Evolutionary conservation across 2,888 invertebrate species (phyloP).

Genomic region (Panopea generosa): DNA sequence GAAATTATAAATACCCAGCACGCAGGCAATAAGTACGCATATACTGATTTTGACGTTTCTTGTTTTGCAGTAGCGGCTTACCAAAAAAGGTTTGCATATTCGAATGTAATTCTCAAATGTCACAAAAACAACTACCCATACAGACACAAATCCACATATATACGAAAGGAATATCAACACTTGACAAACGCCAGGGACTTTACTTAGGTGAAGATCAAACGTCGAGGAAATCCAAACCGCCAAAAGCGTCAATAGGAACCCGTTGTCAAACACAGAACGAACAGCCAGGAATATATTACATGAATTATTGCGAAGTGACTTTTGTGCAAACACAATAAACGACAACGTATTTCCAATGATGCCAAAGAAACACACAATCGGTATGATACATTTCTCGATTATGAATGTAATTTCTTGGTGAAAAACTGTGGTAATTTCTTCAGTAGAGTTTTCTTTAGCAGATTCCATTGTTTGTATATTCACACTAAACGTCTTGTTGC

Average conservation of each 20-base stretch:
- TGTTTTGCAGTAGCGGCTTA: conserved; percentile 65
- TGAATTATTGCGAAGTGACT: conserved; percentile 90
- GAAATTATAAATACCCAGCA: conserved; percentile 67
- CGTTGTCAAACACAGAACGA: conserved; percentile 91
- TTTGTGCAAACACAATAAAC: conserved; percentile 90
- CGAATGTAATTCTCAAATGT: conserved; percentile 94
- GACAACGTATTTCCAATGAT: conserved; percentile 91
- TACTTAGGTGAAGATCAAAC: conserved; percentile 28
- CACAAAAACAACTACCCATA: conserved; percentile 91
- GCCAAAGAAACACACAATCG: conserved; percentile 87
- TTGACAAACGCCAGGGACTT: conserved; percentile 88
- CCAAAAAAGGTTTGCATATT: conserved; percentile 90
- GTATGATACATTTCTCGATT: conserved; percentile 35
- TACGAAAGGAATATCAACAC: conserved; percentile 89
- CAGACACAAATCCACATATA: conserved; percentile 74
- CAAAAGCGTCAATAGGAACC: conserved; percentile 90
- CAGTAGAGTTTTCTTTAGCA: too few species aligned
- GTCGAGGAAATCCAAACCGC: conserved; percentile 64
- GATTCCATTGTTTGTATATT: too few species aligned
- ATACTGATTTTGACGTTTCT: conserved; percentile 65
- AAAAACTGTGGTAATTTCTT: too few species aligned
- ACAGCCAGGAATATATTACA: conserved; percentile 92
- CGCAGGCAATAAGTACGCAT: conserved; percentile 39
- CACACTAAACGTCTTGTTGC: too few species aligned
- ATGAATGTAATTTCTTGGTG: not conserved